Evolutionary conservation across 2,797 vertebrate genomes (phyloP), one percentile per base, ranked within the genome.

Genomic region (Molossus molossus): DNA sequence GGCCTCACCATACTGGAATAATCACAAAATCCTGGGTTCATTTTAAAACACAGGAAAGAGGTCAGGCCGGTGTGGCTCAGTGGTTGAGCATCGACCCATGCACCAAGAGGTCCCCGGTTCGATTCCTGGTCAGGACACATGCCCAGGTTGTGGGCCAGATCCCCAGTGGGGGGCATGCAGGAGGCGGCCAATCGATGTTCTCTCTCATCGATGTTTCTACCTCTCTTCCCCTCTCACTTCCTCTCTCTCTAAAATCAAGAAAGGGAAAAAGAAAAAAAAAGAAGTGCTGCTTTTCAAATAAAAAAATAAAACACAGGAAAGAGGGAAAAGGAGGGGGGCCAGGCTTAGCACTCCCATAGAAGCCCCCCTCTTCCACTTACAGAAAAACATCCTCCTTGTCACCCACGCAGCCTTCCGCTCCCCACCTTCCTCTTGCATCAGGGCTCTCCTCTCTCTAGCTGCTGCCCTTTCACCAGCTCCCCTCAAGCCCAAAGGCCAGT

Each of bases 311-410:
- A 45, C 40, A 45, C 6, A 45, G 40, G 40, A 45, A 72, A 23
- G 48, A 65, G 73, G 17, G 23, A 27, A 14, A 48, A 50, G 67
- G 37, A 85, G 45, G 29, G 77, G 14, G 77, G 14, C 23, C 29
- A 1, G 12, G 15, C 0, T 12, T 10, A 62, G 23, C 14, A 5
- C 57, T 23, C 17, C 40, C 62, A 11, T 0, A 0, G 62, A 57
- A 72, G 83, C n/a, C 1, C 4, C 10, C 6, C 10, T 18, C 27
- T 8, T 9, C n/a, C 81, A 5, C 27, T 23, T 21, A 6, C 11
- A 57, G 62, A 23, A 57, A 53, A 45, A 45, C 12, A 0, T 6
- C 27, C 14, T 48, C n/a, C 20, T 2, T 5, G 13, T 27, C 1
- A 11, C 33, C 21, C 1, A 3, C 15, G 29, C 6, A 14, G 21